Percentiles rank a stretch among this genome's conserved stretches.
These are phyloP conservation scores for Drosophila siamana DNA, from an alignment of 2,888 invertebrate genomes.

Conservation along the genomic window DNA sequence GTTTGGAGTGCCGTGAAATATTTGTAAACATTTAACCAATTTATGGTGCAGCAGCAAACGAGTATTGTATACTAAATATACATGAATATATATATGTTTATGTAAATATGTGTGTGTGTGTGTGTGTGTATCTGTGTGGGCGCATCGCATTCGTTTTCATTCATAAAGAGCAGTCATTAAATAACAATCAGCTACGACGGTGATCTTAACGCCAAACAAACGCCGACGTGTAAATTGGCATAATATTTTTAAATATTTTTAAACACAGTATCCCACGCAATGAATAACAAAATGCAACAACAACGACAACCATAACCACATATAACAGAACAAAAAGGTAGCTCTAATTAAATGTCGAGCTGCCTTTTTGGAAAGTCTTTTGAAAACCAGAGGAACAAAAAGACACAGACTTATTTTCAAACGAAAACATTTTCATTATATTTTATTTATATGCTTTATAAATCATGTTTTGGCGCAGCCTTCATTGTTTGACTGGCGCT, in stretches of 20 bases:
- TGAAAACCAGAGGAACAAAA: conserved; percentile 14
- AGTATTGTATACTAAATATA: conserved; percentile 49
- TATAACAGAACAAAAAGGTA: conserved; percentile 45
- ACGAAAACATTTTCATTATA: conserved; percentile 12
- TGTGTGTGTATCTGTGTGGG: conserved; percentile 51
- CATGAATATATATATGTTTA: conserved; percentile 6
- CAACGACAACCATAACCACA: conserved; percentile 1
- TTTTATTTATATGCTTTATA: conserved; percentile 5
- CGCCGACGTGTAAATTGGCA: conserved; percentile 74
- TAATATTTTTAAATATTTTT: conserved; percentile 64
- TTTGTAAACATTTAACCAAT: conserved; percentile 76
- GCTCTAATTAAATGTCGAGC: conserved; percentile 72
- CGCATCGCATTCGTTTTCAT: conserved; percentile 59
- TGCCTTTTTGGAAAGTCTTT: conserved; percentile 58
- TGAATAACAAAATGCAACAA: conserved; percentile 4
- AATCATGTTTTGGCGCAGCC: conserved; percentile 40
- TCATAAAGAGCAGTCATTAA: conserved; percentile 76
- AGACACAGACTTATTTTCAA: conserved; percentile 35
- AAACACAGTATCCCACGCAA: conserved; percentile 48
- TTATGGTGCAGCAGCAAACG: conserved; percentile 60
- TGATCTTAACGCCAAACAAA: conserved; percentile 72
- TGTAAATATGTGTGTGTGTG: conserved; percentile 2
- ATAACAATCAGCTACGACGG: conserved; percentile 75
- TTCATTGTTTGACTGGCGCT: conserved; percentile 62
- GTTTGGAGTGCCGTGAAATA: conserved; percentile 58